A percentile compares a stretch with the other conserved stretches of the same genome.
These are phyloP conservation scores for Brachionus rotundiformis DNA, from an alignment of 1,140 invertebrate species.

Conservation along the genomic window DNA sequence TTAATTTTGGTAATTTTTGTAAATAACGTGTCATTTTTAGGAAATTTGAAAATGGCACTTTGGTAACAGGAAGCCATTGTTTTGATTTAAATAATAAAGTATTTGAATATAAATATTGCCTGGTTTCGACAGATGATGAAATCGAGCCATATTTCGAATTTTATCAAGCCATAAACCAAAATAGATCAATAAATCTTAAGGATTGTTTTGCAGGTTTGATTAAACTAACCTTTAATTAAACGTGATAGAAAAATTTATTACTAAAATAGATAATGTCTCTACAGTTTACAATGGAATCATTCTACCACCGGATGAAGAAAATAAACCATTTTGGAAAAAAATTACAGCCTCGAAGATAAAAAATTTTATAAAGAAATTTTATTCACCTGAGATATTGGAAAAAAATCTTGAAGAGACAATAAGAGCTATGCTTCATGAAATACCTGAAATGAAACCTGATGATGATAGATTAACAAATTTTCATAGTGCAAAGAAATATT, in stretches of 20 bases:
- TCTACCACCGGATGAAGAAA: conserved; percentile 4
- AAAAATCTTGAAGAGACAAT: neutral
- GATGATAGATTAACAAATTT: neutral
- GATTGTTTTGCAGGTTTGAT: neutral
- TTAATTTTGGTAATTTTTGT: no score
- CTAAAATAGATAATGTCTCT: neutral
- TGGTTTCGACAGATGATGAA: neutral
- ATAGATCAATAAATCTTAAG: neutral
- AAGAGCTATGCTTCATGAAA: conserved; percentile 13
- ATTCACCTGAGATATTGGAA: neutral
- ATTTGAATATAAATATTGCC: conserved; percentile 28
- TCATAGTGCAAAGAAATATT: neutral
- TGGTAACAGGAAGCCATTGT: neutral
- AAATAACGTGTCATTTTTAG: neutral
- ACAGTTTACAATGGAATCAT: conserved; percentile 4
- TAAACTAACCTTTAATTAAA: neutral
- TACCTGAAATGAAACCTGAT: neutral
- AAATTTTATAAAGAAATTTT: neutral
- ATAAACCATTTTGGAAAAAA: neutral
- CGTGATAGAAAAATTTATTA: neutral
- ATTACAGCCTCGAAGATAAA: neutral
- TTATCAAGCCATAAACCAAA: neutral
- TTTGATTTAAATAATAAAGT: neutral
- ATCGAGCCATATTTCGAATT: neutral
- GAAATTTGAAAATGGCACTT: neutral